Evolutionary conservation across 1,140 invertebrate species (phyloP).

Genomic region (Nilaparvata lugens): DNA sequence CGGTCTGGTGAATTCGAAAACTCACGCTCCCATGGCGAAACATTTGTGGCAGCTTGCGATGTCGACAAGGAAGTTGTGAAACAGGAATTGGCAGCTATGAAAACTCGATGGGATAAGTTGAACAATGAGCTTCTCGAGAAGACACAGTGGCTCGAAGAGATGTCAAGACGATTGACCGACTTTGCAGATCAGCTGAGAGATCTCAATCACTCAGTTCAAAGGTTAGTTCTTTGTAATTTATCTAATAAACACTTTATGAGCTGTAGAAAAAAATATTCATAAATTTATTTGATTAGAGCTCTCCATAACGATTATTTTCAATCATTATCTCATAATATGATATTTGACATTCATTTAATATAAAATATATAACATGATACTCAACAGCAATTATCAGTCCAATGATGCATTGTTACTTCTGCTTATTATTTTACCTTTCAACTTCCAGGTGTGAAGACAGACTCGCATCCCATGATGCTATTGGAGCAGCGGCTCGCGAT

Average conservation of each 20-base stretch:
- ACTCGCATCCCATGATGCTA: conserved; percentile 65
- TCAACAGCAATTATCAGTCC: too few species aligned
- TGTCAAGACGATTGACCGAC: conserved; percentile 68
- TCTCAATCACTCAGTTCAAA: conserved; percentile 65
- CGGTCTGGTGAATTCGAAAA: conserved; percentile 88
- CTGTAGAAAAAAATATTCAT: too few species aligned
- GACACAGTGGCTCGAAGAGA: conserved; percentile 74
- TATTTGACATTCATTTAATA: too few species aligned
- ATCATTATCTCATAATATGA: too few species aligned
- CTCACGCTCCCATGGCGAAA: conserved; percentile 72
- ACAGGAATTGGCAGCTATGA: conserved; percentile 67
- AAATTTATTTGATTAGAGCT: too few species aligned
- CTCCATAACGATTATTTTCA: too few species aligned
- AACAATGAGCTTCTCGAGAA: conserved; percentile 59
- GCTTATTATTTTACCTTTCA: too few species aligned
- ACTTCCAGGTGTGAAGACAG: conserved; percentile 80
- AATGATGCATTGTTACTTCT: too few species aligned
- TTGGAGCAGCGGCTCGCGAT: conserved; percentile 68
- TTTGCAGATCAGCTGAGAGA: conserved; percentile 79
- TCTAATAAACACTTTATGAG: too few species aligned
- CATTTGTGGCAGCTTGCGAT: conserved; percentile 75
- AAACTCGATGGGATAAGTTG: conserved; percentile 80
- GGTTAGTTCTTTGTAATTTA: conserved; percentile 64
- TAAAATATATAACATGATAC: too few species aligned
- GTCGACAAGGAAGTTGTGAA: conserved; percentile 84